phyloP scores from a whole-genome alignment of 2,888 invertebrate genomes.

The Tetragonisca angustula region DNA sequence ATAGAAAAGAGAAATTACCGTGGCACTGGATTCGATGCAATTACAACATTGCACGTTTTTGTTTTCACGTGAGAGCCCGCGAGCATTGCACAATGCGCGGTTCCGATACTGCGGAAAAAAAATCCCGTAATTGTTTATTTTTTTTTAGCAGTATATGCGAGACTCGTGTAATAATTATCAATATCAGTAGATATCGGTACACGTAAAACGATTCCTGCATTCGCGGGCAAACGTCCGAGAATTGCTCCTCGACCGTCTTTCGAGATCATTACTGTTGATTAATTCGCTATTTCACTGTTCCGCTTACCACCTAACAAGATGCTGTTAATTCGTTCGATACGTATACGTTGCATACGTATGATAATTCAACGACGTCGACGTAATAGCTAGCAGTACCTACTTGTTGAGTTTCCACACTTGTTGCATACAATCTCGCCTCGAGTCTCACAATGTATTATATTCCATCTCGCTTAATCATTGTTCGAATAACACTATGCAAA shows the following conservation, averaged over 20 bases:
- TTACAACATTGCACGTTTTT: slow-evolving; percentile 14
- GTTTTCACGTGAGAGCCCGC: background rate
- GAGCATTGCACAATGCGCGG: background rate
- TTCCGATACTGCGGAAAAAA: background rate
- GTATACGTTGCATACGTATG: background rate
- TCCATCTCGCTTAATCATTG: slow-evolving; percentile 1
- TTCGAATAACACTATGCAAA: background rate
- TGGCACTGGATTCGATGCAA: slow-evolving; percentile 19
- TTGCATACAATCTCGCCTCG: slow-evolving; percentile 23
- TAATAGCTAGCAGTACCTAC: slow-evolving; percentile 8
- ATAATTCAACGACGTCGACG: slow-evolving; percentile 19
- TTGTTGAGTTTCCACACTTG: slow-evolving; percentile 35
- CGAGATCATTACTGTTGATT: slow-evolving; percentile 23
- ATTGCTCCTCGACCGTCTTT: background rate
- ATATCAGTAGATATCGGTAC: background rate
- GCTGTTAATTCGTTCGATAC: slow-evolving; percentile 4
- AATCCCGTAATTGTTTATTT: background rate
- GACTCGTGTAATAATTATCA: background rate
- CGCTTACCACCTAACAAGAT: background rate
- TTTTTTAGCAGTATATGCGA: background rate
- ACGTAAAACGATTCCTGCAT: background rate
- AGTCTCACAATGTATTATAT: background rate
- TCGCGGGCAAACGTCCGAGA: background rate
- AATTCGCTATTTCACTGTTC: background rate
- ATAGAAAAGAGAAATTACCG: slow-evolving; percentile 22